Percentiles rank a stretch among this genome's conserved stretches.
These are phyloP conservation scores for Trichopoda pennipes DNA, from an alignment of 2,888 invertebrate genomes.

Conservation along the genomic window DNA sequence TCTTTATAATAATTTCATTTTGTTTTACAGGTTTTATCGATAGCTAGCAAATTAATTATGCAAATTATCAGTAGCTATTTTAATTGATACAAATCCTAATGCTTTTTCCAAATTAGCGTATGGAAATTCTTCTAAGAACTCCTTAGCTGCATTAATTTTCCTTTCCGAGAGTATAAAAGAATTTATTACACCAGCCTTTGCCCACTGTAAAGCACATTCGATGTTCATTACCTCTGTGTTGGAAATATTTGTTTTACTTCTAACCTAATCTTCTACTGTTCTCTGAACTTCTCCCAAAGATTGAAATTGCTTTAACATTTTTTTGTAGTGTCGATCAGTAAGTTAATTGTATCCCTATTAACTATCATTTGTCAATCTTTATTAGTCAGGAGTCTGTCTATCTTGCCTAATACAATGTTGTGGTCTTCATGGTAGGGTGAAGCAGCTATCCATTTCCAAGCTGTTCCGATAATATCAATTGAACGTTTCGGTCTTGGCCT, in stretches of 20 bases:
- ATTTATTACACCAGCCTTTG: too few relatives aligned
- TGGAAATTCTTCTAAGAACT: constrained; percentile 55
- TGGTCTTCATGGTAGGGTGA: constrained; percentile 16
- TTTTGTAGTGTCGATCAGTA: constrained; percentile 11
- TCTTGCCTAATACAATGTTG: neutral
- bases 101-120: constrained; percentile 62
- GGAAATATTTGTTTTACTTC: too few relatives aligned
- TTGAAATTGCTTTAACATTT: constrained; percentile 22
- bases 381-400: neutral
- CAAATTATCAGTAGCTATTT: constrained; percentile 64
- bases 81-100: constrained; percentile 57
- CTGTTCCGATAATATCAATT: constrained; percentile 1
- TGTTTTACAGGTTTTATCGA: constrained; percentile 33
- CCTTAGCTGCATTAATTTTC: constrained; percentile 57
- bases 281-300: constrained; percentile 57
- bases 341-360: constrained; percentile 8
- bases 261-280: too few relatives aligned
- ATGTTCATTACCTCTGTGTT: too few relatives aligned
- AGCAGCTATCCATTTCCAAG: constrained; percentile 17
- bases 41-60: constrained; percentile 52
- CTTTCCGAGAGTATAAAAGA: too few relatives aligned
- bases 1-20: too few relatives aligned
- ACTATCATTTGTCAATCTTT: neutral
- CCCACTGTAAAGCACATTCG: too few relatives aligned
- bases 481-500: neutral